Percentiles rank a stretch among this genome's conserved stretches.
phyloP scores from a whole-genome alignment of 2,888 invertebrate genomes.

The Neocrepidodera transversa region DNA sequence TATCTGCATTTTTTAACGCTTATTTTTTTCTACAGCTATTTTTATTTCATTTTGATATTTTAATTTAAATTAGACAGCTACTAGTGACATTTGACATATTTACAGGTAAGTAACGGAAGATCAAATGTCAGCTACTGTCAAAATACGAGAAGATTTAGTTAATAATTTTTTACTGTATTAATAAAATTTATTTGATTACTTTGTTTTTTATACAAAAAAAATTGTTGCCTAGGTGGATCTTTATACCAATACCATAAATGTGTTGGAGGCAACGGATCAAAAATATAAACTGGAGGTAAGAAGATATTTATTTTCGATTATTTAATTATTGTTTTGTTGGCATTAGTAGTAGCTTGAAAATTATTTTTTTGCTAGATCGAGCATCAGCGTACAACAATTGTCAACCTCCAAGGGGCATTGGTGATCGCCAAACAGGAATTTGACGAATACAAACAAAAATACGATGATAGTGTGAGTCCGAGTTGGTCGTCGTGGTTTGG shows the following conservation, averaged over 20 bases:
- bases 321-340: too few species aligned
- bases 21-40: not conserved
- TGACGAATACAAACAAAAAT: conserved; percentile 52
- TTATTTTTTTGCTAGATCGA: conserved; percentile 47
- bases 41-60: not conserved
- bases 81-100: not conserved
- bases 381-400: conserved; percentile 55
- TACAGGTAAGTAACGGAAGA: not conserved
- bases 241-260: conserved; percentile 54
- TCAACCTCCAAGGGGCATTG: conserved; percentile 55
- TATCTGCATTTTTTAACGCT: too few species aligned
- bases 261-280: conserved; percentile 54
- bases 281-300: conserved; percentile 54
- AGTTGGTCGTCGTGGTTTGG: conserved; percentile 57
- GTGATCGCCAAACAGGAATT: conserved; percentile 55
- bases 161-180: not conserved
- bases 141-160: not conserved
- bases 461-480: conserved; percentile 56
- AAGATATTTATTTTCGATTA: too few species aligned
- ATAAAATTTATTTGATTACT: not conserved
- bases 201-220: conserved; percentile 6
- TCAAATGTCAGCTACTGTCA: not conserved
- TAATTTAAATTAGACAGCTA: not conserved
- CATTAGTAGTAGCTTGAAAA: not conserved
- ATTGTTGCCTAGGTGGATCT: conserved; percentile 52